A percentile compares a stretch with the other conserved stretches of the same genome.
phyloP scores from a whole-genome alignment of 2,113 vertebrate genomes.

The Scomber japonicus region DNA sequence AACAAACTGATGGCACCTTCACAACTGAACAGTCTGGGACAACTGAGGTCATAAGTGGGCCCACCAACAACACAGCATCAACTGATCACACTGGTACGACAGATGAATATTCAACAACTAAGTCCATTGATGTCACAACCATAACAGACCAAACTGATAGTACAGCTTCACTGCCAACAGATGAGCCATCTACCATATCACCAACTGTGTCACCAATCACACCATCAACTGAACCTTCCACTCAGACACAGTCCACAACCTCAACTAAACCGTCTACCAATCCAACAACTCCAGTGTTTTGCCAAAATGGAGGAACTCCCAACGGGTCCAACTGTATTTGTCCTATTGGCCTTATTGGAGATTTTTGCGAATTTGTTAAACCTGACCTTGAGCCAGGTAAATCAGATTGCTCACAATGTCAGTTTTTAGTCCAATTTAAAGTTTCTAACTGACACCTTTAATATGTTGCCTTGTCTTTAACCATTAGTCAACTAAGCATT shows the following conservation, averaged over 20 bases:
- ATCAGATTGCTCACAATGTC: too few relatives aligned
- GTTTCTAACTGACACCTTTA: too few relatives aligned
- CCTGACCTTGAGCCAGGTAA: background rate
- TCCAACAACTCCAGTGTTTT: background rate
- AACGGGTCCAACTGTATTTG: background rate
- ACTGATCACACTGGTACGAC: too few relatives aligned
- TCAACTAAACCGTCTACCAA: background rate
- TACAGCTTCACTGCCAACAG: too few relatives aligned
- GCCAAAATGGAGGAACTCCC: background rate
- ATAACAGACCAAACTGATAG: too few relatives aligned
- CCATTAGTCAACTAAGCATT: background rate
- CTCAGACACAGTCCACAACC: too few relatives aligned
- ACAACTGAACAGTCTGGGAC: background rate
- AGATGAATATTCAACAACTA: too few relatives aligned
- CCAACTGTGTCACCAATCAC: background rate
- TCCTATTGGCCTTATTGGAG: background rate
- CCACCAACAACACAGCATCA: background rate
- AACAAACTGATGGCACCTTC: too few relatives aligned
- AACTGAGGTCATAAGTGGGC: background rate
- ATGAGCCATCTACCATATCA: too few relatives aligned
- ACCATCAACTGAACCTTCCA: background rate
- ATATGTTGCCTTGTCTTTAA: too few relatives aligned
- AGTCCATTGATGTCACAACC: too few relatives aligned
- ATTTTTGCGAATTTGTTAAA: background rate
- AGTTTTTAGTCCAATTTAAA: too few relatives aligned